Conservation (phyloP, 2,888 invertebrate species). For the Andricus quercusramuli region DNA sequence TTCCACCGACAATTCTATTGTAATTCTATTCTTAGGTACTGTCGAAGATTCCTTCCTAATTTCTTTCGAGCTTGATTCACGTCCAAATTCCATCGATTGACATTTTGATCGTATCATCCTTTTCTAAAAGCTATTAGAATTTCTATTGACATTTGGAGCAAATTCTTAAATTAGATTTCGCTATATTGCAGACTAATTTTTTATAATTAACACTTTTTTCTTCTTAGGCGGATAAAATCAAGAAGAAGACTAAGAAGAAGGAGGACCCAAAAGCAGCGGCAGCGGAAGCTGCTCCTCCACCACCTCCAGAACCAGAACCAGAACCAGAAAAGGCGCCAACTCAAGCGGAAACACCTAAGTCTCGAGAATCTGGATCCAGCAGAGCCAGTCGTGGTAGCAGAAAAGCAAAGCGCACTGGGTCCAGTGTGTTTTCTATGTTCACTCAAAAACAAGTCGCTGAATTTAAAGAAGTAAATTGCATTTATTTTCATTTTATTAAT, state of each 20-base stretch:
- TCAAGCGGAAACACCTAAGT: conserved; percentile 77
- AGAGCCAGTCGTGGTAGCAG: conserved; percentile 91
- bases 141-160: too few species aligned
- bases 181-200: not conserved
- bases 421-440: conserved; percentile 98
- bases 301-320: conserved; percentile 86
- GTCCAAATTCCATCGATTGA: not conserved
- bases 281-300: conserved; percentile 84
- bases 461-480: conserved; percentile 89
- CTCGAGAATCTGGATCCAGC: conserved; percentile 80
- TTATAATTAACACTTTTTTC: not conserved
- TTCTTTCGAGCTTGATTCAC: conserved; percentile 52
- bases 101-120: too few species aligned
- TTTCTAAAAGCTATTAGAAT: too few species aligned
- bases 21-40: conserved; percentile 68
- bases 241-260: conserved; percentile 82
- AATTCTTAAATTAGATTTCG: too few species aligned
- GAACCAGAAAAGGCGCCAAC: conserved; percentile 81
- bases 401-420: conserved; percentile 91
- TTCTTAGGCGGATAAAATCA: conserved; percentile 93
- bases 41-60: conserved; percentile 68
- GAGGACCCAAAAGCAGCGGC: conserved; percentile 85
- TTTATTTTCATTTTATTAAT: not conserved
- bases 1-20: conserved; percentile 52
- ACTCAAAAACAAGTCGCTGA: conserved; percentile 97